phyloP scores from a whole-genome alignment of 92 coral and sea anemone genomes.

The Siderastrea radians region DNA sequence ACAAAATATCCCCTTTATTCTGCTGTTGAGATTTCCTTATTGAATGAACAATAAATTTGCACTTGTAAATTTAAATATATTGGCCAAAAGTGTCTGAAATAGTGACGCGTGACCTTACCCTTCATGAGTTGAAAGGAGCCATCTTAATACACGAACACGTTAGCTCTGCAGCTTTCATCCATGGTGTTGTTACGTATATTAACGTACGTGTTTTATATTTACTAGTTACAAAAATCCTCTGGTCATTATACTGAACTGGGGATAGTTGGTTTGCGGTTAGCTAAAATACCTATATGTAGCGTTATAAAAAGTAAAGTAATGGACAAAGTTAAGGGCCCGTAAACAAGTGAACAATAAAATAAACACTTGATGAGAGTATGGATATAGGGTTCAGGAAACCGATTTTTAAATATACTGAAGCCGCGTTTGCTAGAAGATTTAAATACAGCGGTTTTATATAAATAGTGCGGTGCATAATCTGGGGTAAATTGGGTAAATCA shows the following conservation, averaged over 20 bases:
- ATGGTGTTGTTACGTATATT: not conserved
- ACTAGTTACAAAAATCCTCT: not conserved
- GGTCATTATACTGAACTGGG: not conserved
- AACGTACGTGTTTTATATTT: not conserved
- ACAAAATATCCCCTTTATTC: not conserved
- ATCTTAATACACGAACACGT: not conserved
- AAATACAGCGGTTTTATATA: not conserved
- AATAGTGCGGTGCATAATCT: not conserved
- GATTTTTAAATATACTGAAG: not conserved
- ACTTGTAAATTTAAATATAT: constrained; percentile 2
- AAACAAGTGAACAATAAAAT: not conserved
- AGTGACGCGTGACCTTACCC: not conserved
- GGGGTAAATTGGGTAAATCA: not conserved
- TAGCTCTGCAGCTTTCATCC: not conserved
- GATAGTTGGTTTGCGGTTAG: constrained; percentile 2
- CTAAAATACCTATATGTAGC: not conserved
- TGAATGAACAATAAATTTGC: not conserved
- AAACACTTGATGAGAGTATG: not conserved
- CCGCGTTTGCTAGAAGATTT: not conserved
- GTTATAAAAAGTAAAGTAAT: not conserved
- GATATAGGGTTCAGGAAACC: not conserved
- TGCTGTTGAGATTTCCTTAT: constrained; percentile 9
- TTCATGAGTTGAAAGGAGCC: not conserved
- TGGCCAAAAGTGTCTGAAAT: not conserved
- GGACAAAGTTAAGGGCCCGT: not conserved